Percentiles rank a stretch among this genome's conserved stretches.
Evolutionary conservation across 2,113 vertebrate genomes (phyloP).

Genomic region (Paracanthobrama guichenoti): DNA sequence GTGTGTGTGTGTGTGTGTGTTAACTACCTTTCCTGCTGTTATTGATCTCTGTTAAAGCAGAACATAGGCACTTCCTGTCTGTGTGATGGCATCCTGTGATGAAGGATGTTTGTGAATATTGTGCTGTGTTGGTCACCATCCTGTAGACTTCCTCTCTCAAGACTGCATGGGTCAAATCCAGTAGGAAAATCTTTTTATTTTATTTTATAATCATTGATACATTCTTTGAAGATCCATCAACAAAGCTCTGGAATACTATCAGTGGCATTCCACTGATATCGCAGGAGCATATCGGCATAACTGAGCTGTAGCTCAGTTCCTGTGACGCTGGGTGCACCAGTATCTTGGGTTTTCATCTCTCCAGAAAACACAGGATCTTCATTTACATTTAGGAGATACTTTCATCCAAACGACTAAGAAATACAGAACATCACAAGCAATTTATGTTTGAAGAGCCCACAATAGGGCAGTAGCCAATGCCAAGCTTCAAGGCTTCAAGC

Average conservation of each 20-base stretch:
- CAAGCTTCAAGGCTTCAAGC: neutral
- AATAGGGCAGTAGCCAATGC: neutral
- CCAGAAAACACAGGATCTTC: neutral
- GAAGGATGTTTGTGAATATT: slow-evolving; percentile 53
- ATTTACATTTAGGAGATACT: neutral
- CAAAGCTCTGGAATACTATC: neutral
- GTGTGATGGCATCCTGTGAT: slow-evolving; percentile 48
- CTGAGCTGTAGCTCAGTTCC: neutral
- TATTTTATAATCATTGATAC: neutral
- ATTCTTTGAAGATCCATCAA: neutral
- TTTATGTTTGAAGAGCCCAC: neutral
- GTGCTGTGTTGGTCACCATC: neutral
- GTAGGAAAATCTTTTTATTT: neutral
- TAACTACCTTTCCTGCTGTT: slow-evolving; percentile 43
- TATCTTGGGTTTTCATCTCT: neutral
- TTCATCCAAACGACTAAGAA: neutral
- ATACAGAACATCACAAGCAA: neutral
- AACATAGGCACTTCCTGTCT: slow-evolving; percentile 53
- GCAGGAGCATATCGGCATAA: neutral
- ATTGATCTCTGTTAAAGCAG: slow-evolving; percentile 42
- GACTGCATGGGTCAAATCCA: slow-evolving; percentile 3
- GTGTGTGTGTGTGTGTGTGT: neutral
- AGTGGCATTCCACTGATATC: neutral
- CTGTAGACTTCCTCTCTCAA: slow-evolving; percentile 36
- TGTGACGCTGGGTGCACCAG: neutral